Evolutionary conservation across 1,140 invertebrate species (phyloP).

Genomic region (Trichonephila inaurata): DNA sequence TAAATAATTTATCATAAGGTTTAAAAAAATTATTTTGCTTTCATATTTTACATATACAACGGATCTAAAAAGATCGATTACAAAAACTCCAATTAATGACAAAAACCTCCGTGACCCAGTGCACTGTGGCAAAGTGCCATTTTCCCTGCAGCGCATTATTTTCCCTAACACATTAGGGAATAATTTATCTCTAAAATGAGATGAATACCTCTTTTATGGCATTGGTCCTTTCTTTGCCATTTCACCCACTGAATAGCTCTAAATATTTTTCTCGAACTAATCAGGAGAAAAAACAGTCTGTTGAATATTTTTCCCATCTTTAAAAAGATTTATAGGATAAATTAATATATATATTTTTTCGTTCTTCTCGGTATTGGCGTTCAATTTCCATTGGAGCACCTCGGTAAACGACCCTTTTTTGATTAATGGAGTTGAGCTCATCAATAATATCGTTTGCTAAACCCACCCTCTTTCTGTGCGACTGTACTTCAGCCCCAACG

Average conservation of each 20-base stretch:
- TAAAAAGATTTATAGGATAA: background rate
- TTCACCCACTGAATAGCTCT: background rate
- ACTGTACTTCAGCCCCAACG: background rate
- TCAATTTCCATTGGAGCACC: background rate
- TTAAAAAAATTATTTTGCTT: too few relatives aligned
- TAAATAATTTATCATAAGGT: too few relatives aligned
- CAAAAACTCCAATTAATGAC: background rate
- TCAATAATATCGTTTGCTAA: slow-evolving; percentile 35
- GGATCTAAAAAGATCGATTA: background rate
- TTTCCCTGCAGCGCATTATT: background rate
- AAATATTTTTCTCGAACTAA: background rate
- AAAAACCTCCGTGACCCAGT: background rate
- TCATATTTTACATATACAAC: background rate
- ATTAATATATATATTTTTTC: background rate
- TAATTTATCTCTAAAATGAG: slow-evolving; percentile 14
- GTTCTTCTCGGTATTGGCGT: background rate
- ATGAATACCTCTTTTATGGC: slow-evolving; percentile 7
- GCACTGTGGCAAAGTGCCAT: background rate
- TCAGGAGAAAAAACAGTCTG: background rate
- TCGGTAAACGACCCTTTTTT: background rate
- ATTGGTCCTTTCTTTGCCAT: background rate
- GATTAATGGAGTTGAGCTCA: background rate
- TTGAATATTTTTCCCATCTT: background rate
- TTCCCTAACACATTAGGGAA: background rate
- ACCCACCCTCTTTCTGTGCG: background rate